Percentiles rank a stretch among this genome's conserved stretches.
These are phyloP conservation scores for Sialia sialis DNA, from an alignment of 2,113 vertebrate genomes.

Conservation along the genomic window DNA sequence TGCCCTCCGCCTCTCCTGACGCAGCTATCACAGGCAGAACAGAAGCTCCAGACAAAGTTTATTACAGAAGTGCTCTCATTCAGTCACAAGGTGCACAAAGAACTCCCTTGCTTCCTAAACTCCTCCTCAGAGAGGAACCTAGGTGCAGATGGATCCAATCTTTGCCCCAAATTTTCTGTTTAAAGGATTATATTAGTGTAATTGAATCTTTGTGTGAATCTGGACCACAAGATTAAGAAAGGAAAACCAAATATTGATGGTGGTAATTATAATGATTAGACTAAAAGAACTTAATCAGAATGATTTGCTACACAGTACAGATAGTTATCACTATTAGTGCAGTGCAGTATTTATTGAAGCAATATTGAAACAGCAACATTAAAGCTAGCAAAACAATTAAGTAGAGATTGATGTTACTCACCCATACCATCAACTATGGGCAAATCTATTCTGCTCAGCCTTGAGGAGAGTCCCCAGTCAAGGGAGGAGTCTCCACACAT, in stretches of 20 bases:
- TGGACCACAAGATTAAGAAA: background rate
- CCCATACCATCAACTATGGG: background rate
- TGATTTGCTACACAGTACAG: background rate
- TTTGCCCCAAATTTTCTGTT: background rate
- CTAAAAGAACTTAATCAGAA: background rate
- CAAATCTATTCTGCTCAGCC: background rate
- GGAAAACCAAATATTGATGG: background rate
- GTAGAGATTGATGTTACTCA: background rate
- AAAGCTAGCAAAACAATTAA: background rate
- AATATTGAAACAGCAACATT: background rate
- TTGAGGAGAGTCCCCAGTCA: background rate
- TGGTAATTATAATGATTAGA: background rate
- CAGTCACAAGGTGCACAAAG: background rate
- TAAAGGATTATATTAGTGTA: background rate
- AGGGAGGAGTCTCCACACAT: background rate
- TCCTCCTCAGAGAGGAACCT: background rate
- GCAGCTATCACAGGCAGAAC: rapidly evolving
- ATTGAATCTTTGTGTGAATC: background rate
- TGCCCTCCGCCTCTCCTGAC: rapidly evolving
- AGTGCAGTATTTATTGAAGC: background rate
- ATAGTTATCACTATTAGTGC: background rate
- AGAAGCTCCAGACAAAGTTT: background rate
- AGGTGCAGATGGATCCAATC: background rate
- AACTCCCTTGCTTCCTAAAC: background rate
- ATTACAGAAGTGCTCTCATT: background rate